Conservation (phyloP, 2,113 vertebrate species). For the Rhizomys pruinosus region DNA sequence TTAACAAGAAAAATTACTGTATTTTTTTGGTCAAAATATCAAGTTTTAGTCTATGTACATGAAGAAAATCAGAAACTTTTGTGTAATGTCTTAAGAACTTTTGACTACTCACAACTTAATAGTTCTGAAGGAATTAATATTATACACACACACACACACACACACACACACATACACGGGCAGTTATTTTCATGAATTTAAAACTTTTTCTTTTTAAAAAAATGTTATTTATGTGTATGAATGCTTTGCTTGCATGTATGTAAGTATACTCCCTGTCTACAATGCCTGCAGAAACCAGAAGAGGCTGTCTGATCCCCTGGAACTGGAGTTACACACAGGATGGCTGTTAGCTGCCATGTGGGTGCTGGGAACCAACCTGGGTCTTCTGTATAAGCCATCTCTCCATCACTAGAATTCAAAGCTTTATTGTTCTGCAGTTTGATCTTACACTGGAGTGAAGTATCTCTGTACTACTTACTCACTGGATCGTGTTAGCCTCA, state of each 20-base stretch:
- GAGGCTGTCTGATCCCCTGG: too few species aligned
- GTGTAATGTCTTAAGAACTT: background rate
- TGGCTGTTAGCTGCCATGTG: too few species aligned
- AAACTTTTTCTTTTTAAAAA: too few species aligned
- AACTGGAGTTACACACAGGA: too few species aligned
- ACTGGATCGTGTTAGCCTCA: background rate
- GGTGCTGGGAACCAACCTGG: too few species aligned
- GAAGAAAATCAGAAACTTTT: background rate
- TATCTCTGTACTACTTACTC: background rate
- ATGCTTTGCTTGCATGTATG: too few species aligned
- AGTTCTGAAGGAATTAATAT: slow-evolving; percentile 26
- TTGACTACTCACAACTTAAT: background rate
- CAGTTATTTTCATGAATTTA: too few species aligned
- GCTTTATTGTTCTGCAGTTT: background rate
- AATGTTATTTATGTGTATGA: too few species aligned
- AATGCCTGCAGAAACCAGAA: background rate
- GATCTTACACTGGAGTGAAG: background rate
- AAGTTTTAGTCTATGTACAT: background rate
- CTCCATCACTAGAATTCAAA: background rate
- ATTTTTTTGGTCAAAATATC: background rate
- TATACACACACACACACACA: background rate
- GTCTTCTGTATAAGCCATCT: too few species aligned
- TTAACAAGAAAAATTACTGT: slow-evolving; percentile 8
- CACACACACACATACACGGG: background rate
- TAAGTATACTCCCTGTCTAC: too few species aligned